phyloP scores from a whole-genome alignment of 2,113 vertebrate genomes.

The Anoplopoma fimbria region DNA sequence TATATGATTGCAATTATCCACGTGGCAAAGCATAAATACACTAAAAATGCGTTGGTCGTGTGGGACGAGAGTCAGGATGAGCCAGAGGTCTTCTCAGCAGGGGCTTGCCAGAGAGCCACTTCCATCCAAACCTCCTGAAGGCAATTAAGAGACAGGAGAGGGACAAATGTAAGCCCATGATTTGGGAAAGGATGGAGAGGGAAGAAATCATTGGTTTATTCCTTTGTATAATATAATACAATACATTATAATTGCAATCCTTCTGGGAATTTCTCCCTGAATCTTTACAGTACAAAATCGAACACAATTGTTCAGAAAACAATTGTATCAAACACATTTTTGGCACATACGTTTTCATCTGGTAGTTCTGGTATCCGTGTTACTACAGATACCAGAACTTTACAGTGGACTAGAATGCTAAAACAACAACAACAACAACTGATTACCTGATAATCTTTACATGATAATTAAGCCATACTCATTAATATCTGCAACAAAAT shows the following conservation, averaged over 20 bases:
- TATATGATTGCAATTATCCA: conserved; percentile 4
- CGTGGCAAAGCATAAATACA: not conserved
- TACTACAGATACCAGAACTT: not conserved
- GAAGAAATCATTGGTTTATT: not conserved
- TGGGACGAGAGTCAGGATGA: not conserved
- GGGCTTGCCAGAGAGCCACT: not conserved
- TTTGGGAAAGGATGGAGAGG: not conserved
- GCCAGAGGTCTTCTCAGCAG: not conserved
- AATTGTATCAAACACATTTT: not conserved
- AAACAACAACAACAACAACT: not conserved
- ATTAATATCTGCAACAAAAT: not conserved
- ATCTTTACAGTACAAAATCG: conserved; percentile 11
- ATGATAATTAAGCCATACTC: not conserved
- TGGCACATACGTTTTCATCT: not conserved
- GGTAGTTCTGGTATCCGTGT: not conserved
- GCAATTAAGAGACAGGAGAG: not conserved
- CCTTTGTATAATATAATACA: not conserved
- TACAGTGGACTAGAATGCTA: not conserved
- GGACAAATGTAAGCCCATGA: not conserved
- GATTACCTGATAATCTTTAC: conserved; percentile 4
- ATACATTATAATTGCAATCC: not conserved
- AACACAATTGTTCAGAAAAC: not conserved
- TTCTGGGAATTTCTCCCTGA: not conserved
- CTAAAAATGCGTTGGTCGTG: not conserved
- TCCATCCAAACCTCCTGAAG: not conserved